Percentiles rank a stretch among this genome's conserved stretches.
phyloP scores from a whole-genome alignment of 1,140 invertebrate genomes.

The Eupeodes corollae region DNA sequence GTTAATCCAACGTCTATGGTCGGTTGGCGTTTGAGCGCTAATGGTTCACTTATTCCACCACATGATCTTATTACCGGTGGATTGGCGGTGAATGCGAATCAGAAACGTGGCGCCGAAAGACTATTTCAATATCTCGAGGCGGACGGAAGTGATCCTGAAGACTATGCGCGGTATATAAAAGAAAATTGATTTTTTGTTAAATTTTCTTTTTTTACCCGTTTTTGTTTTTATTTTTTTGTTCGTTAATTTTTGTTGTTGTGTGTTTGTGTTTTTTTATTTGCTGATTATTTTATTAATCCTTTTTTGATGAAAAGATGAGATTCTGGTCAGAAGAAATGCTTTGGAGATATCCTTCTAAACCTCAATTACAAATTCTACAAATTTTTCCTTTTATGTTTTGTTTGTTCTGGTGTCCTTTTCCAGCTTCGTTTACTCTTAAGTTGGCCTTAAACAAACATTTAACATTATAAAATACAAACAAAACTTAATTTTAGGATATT shows the following conservation, averaged over 20 bases:
- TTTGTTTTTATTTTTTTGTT: not conserved
- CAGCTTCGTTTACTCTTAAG: too few relatives aligned
- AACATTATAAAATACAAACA: too few relatives aligned
- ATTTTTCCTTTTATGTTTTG: too few relatives aligned
- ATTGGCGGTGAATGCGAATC: constrained; percentile 29
- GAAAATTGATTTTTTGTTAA: not conserved
- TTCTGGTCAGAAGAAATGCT: not conserved
- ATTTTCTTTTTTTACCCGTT: not conserved
- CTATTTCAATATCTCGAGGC: constrained; percentile 38
- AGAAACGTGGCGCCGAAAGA: constrained; percentile 36
- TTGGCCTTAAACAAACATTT: too few relatives aligned
- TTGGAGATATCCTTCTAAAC: too few relatives aligned
- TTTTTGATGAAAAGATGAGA: constrained; percentile 1
- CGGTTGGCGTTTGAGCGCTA: constrained; percentile 34
- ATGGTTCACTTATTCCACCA: constrained; percentile 33
- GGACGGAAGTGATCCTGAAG: constrained; percentile 38
- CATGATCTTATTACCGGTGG: constrained; percentile 30
- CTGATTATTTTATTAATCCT: not conserved
- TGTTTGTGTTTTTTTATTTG: not conserved
- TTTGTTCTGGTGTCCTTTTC: too few relatives aligned
- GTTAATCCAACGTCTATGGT: constrained; percentile 37
- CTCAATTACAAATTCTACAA: too few relatives aligned
- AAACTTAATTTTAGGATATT: too few relatives aligned
- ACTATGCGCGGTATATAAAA: constrained; percentile 36
- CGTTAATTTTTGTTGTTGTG: not conserved